Evolutionary conservation across 2,888 invertebrate genomes (phyloP).

Genomic region (Acleris emargana): DNA sequence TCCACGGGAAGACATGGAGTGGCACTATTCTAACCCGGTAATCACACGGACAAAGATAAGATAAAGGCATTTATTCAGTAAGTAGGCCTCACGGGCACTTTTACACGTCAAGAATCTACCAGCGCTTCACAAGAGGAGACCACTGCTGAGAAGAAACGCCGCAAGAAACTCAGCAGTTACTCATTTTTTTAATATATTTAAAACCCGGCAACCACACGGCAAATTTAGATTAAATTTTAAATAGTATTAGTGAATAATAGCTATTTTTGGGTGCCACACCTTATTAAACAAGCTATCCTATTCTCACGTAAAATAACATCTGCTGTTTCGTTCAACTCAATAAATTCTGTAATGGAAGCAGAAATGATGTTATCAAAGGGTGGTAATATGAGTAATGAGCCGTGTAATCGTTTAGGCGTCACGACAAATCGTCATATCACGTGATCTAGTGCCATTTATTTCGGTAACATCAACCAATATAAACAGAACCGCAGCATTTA

Average conservation of each 20-base stretch:
- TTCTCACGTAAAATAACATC: slow-evolving; percentile 41
- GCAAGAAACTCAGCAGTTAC: no score
- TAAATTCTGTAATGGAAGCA: slow-evolving; percentile 60
- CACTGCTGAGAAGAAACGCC: no score
- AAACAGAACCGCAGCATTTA: slow-evolving; percentile 34
- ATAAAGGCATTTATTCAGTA: no score
- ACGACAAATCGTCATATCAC: slow-evolving; percentile 78
- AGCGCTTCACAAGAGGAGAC: no score
- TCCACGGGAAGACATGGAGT: no score
- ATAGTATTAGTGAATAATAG: neutral
- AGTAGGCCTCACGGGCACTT: no score
- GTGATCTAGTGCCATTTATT: slow-evolving; percentile 74
- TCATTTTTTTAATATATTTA: no score
- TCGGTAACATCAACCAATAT: slow-evolving; percentile 46
- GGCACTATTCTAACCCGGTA: no score
- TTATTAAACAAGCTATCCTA: slow-evolving; percentile 17
- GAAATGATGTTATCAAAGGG: slow-evolving; percentile 77
- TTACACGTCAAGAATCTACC: no score
- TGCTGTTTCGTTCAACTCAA: slow-evolving; percentile 38
- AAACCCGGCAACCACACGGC: no score
- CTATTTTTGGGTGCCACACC: slow-evolving; percentile 5
- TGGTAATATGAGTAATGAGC: slow-evolving; percentile 80
- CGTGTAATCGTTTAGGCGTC: slow-evolving; percentile 72
- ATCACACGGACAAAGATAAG: no score
- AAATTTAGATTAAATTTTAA: no score